Conservation (phyloP, 2,797 vertebrate species). For the Brachyalestes nurse region DNA sequence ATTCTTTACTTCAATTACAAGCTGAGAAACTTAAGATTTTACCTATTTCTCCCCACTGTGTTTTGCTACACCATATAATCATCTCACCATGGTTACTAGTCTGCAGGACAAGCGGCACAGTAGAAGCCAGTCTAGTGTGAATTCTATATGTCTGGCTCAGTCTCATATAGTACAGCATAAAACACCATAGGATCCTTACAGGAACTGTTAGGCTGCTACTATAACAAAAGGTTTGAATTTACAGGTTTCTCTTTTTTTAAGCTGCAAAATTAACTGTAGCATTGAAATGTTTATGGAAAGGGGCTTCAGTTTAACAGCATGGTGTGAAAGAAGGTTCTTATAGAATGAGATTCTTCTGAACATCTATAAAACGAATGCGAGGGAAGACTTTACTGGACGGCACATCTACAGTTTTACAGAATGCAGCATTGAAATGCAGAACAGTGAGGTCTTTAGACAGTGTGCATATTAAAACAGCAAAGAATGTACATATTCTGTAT, state of each 20-base stretch:
- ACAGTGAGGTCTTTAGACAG: slow-evolving; percentile 63
- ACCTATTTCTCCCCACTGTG: slow-evolving; percentile 67
- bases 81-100: slow-evolving; percentile 65
- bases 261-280: slow-evolving; percentile 69
- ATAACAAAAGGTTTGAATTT: slow-evolving; percentile 74
- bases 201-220: slow-evolving; percentile 44
- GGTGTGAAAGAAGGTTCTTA: slow-evolving; percentile 67
- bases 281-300: slow-evolving; percentile 72
- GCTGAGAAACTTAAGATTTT: slow-evolving; percentile 73
- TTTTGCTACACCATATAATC: slow-evolving; percentile 62
- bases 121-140: slow-evolving; percentile 43
- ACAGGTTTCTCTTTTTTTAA: slow-evolving; percentile 63
- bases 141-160: slow-evolving; percentile 66
- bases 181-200: slow-evolving; percentile 51
- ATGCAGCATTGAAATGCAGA: slow-evolving; percentile 67
- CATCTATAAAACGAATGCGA: slow-evolving; percentile 69
- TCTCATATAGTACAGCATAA: slow-evolving; percentile 51
- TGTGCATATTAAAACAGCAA: slow-evolving; percentile 66
- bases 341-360: slow-evolving; percentile 68
- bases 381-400: slow-evolving; percentile 65
- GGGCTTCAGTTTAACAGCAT: slow-evolving; percentile 70
- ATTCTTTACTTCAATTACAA: slow-evolving; percentile 74
- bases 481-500: slow-evolving; percentile 58
- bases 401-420: slow-evolving; percentile 73
- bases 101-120: slow-evolving; percentile 57